A percentile compares a stretch with the other conserved stretches of the same genome.
These are phyloP conservation scores for Aegithalos caudatus DNA, from an alignment of 2,113 vertebrate species.

Conservation along the genomic window DNA sequence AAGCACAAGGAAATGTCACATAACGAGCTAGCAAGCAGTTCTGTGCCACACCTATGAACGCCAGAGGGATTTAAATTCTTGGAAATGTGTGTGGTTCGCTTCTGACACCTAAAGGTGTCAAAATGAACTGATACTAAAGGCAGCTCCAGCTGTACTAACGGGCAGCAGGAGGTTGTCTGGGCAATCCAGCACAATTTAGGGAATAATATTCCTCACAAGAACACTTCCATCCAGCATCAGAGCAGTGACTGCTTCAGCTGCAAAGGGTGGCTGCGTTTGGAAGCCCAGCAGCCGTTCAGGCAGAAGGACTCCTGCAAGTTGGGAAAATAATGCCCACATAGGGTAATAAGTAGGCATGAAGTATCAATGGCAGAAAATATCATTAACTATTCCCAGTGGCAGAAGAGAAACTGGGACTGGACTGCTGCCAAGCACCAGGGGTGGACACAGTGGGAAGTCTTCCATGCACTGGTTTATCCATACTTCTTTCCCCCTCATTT, in stretches of 20 bases:
- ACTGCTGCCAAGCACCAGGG: not conserved
- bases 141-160: not conserved
- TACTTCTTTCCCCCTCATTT: not conserved
- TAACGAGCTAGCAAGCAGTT: not conserved
- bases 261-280: not conserved
- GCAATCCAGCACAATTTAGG: not conserved
- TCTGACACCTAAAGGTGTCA: not conserved
- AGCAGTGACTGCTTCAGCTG: not conserved
- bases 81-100: not conserved
- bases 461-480: not conserved
- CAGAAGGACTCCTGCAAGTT: not conserved
- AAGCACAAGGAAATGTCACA: not conserved
- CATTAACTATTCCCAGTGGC: not conserved
- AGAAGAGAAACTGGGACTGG: not conserved
- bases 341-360: not conserved
- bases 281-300: not conserved
- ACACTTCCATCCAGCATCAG: not conserved
- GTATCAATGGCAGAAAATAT: not conserved
- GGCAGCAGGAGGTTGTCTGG: not conserved
- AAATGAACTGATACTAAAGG: not conserved
- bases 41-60: not conserved
- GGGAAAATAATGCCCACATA: not conserved
- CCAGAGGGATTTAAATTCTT: not conserved
- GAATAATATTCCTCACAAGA: not conserved
- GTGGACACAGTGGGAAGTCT: not conserved